Evolutionary conservation across 1,140 invertebrate species (phyloP).

Genomic region (Ectropis grisescens): DNA sequence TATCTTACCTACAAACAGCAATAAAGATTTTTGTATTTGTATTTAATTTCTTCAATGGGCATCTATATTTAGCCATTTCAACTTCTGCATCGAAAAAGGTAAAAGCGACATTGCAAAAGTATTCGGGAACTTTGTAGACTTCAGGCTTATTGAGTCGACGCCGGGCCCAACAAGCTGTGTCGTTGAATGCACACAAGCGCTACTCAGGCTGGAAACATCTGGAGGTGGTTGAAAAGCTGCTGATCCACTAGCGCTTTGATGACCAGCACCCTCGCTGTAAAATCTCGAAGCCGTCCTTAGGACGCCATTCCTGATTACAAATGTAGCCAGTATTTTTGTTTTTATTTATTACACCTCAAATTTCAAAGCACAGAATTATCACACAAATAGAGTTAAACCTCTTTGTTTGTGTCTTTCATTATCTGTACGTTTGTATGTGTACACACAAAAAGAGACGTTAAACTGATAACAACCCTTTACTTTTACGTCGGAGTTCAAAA

Average conservation of each 20-base stretch:
- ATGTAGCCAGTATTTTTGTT: background rate
- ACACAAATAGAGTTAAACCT: no score
- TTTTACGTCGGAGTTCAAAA: no score
- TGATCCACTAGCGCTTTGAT: slow-evolving; percentile 17
- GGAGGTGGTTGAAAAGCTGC: slow-evolving; percentile 14
- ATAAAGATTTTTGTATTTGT: no score
- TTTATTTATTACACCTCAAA: no score
- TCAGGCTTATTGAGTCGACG: slow-evolving; percentile 76
- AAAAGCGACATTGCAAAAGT: slow-evolving; percentile 83
- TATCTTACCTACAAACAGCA: no score
- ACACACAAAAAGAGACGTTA: no score
- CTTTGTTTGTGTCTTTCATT: no score
- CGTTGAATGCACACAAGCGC: slow-evolving; percentile 72
- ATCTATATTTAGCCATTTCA: slow-evolving; percentile 83
- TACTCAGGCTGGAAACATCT: slow-evolving; percentile 76
- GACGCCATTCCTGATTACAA: slow-evolving; percentile 4
- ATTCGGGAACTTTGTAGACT: slow-evolving; percentile 89
- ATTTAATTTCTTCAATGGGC: slow-evolving; percentile 71
- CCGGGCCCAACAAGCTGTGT: slow-evolving; percentile 77
- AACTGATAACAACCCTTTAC: no score
- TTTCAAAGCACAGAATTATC: no score
- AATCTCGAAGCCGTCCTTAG: no score
- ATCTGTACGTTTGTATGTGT: no score
- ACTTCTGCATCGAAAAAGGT: slow-evolving; percentile 88
- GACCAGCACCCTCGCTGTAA: slow-evolving; percentile 33